A percentile compares a stretch with the other conserved stretches of the same genome.
These are phyloP conservation scores for Phyllostomus discolor DNA, from an alignment of 2,113 vertebrate genomes.

Conservation along the genomic window DNA sequence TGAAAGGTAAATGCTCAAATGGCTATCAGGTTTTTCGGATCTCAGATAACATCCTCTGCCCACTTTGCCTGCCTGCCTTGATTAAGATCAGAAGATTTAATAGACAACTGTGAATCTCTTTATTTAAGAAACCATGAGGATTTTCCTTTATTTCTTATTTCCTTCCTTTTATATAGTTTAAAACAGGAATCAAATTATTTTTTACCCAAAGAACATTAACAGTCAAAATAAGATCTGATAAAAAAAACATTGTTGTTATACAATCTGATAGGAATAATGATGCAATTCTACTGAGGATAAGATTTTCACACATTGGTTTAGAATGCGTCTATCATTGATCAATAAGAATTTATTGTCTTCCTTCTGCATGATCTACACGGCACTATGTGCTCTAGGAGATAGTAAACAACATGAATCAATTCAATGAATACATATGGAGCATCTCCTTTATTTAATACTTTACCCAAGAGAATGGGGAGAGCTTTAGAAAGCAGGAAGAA, in stretches of 20 bases:
- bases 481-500: not conserved
- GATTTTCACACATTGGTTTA: not conserved
- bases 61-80: not conserved
- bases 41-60: not conserved
- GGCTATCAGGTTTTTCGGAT: not conserved
- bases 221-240: not conserved
- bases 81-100: not conserved
- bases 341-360: not conserved
- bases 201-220: not conserved
- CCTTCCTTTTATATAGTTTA: not conserved
- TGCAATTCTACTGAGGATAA: not conserved
- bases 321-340: not conserved
- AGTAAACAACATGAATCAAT: not conserved
- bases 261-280: not conserved
- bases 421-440: not conserved
- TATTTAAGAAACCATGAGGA: not conserved
- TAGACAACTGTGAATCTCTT: not conserved
- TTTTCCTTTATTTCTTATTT: not conserved
- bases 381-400: not conserved
- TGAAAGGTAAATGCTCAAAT: not conserved
- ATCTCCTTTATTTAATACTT: not conserved
- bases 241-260: not conserved
- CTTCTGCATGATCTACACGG: not conserved
- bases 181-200: not conserved
- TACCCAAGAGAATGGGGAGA: not conserved